Evolutionary conservation across 2,113 vertebrate species (phyloP), one percentile per base, ranked within the genome.

Genomic region (Sinocyclocheilus maitianheensis): DNA sequence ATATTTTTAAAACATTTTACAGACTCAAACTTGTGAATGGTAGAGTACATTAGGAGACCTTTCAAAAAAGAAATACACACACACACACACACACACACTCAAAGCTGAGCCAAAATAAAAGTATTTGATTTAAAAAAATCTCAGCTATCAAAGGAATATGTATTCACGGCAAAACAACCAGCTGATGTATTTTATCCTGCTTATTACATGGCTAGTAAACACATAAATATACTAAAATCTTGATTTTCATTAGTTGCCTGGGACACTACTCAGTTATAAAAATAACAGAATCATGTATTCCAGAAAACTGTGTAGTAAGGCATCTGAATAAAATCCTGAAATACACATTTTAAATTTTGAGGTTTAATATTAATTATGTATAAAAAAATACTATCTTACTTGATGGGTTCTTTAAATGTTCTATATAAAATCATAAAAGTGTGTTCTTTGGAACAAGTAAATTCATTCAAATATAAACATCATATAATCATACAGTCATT

Each of bases 401-500:
- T 18, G 18, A 37, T 9, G 18, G 30, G 1, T 40, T 40, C 16
- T 71, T 71, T 20, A 71, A 71, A 71, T 2, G 18, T 72, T 40
- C 34, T 72, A 11, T 12, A 43, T 43, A 72, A 22, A 43, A 40
- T 2, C 69, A 20, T 8, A 22, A 40, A 72, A 40, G 69, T 34
- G 13, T 40, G 0, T 11, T 5, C 6, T 69, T 7, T 34, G 48
- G 10, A 77, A 30, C 26, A 18, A 16, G 13, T 24, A 24, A 24
- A 53, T 20, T 79, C 2, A 79, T 62, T 67, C 43, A 48, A 82
- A 71, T 5, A 51, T 46, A 69, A 72, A 72, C 0, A 1, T 12
- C 2, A 24, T 14, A 37, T 43, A 8, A 80, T 80, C 94, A 90
- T 92, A 99, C 98, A 94, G 98, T 99, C 98, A 99, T 99, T 91